Evolutionary conservation across 1,140 invertebrate genomes (phyloP), one percentile per base, ranked within the genome.

Genomic region (Orchestia grillus): DNA sequence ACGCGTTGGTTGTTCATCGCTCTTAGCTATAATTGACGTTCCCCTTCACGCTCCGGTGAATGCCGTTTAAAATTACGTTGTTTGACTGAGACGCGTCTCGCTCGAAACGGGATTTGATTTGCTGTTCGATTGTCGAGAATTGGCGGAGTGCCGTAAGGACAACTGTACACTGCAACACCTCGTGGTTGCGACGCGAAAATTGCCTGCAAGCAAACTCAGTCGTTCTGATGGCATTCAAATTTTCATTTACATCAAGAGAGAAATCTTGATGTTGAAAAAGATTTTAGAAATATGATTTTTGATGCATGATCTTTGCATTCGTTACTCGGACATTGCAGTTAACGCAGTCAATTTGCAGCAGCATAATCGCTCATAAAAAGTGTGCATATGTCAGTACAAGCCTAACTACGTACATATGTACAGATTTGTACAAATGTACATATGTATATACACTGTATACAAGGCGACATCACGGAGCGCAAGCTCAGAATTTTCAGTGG

Each of bases 1-100:
- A 90, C 87, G 88, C 88, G 88, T 90, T 42, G 42, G 88, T 90
- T 90, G 88, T 90, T 90, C 88, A 90, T 42, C 88, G 88, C 88
- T 90, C 15, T 90, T 41, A 8, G 88, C n/a, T 8, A 43, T 90
- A 90, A 90, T 90, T 36, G 88, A 90, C 41, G 88, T 90, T 90
- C n/a, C 43, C 42, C 15, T 41, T 6, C 43, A 42, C 88, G 88
- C 88, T 90, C 36, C 88, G 88, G 36, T 77, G 88, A 90, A 11
- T 44, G 28, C 43, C 41, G 88, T 42, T 90, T 90, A 44, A 44
- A 90, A 90, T 90, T 44, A 36, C 88, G 88, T 90, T 87, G 40
- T 4, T 87, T 41, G 87, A 87, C 88, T 90, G 43, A 90, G 88
- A 90, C n/a, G n/a, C 88, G 88, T 44, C 43, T 90, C 88, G 88